Evolutionary conservation across 1,140 invertebrate species (phyloP).

Genomic region (Drosophila obscura): DNA sequence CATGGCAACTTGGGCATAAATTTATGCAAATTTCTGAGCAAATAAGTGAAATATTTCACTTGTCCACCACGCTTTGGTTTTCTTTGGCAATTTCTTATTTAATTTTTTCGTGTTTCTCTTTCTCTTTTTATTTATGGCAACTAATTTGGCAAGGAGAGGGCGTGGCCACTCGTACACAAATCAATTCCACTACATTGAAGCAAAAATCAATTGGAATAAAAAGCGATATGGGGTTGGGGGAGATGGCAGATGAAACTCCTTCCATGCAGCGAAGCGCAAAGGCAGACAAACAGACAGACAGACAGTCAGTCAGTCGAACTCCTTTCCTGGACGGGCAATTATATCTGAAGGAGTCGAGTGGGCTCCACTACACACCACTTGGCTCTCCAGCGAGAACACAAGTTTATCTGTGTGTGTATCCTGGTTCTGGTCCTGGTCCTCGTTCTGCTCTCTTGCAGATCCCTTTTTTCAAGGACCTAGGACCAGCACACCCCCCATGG

Average conservation of each 20-base stretch:
- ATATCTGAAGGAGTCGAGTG: constrained; percentile 64
- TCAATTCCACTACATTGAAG: constrained; percentile 81
- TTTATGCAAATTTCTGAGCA: constrained; percentile 54
- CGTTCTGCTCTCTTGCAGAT: constrained; percentile 17
- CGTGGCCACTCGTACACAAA: constrained; percentile 73
- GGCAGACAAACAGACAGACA: constrained; percentile 14
- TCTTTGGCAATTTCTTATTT: constrained; percentile 59
- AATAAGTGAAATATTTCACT: constrained; percentile 56
- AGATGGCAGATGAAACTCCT: background rate
- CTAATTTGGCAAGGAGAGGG: constrained; percentile 65
- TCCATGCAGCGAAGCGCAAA: constrained; percentile 13
- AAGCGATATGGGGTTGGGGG: constrained; percentile 5
- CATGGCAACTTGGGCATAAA: constrained; percentile 38
- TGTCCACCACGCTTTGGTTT: constrained; percentile 23
- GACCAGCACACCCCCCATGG: constrained; percentile 1
- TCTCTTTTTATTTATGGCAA: constrained; percentile 71
- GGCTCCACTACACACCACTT: constrained; percentile 13
- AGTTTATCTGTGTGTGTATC: constrained; percentile 58
- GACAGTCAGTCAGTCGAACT: constrained; percentile 31
- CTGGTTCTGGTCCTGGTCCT: too few species aligned
- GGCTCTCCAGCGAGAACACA: constrained; percentile 34
- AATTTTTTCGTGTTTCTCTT: constrained; percentile 49
- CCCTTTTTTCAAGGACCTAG: constrained; percentile 59
- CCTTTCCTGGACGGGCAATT: constrained; percentile 64
- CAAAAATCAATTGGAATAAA: constrained; percentile 71